A percentile compares a stretch with the other conserved stretches of the same genome.
These are phyloP conservation scores for Scaptomyza tumidula DNA, from an alignment of 2,888 invertebrate genomes.

Conservation along the genomic window DNA sequence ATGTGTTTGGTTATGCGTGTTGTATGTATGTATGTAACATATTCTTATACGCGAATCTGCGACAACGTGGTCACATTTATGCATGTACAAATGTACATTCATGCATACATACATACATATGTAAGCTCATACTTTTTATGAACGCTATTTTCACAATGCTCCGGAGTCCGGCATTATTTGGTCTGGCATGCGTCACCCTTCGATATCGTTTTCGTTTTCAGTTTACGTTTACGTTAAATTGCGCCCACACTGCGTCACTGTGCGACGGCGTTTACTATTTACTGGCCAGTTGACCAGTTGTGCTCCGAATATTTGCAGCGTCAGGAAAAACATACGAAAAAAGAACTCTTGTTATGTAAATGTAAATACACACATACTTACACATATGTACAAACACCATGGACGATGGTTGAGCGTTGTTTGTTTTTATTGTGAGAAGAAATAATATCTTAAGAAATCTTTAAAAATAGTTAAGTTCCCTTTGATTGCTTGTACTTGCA, in stretches of 20 bases:
- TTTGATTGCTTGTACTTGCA: not conserved
- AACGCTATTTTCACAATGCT: constrained; percentile 64
- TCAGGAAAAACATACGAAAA: constrained; percentile 53
- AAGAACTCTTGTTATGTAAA: constrained; percentile 56
- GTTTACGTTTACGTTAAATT: constrained; percentile 26
- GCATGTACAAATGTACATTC: constrained; percentile 5
- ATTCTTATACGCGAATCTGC: constrained; percentile 41
- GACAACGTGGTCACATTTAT: constrained; percentile 21
- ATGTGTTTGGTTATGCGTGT: not conserved
- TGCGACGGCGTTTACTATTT: constrained; percentile 43
- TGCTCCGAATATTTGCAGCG: constrained; percentile 65
- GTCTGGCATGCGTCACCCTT: constrained; percentile 61
- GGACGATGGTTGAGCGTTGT: constrained; percentile 35
- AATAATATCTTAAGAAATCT: no score
- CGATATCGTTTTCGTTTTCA: constrained; percentile 43
- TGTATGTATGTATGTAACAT: not conserved
- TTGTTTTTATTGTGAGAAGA: not conserved
- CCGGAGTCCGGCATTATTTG: constrained; percentile 52
- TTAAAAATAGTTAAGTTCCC: no score
- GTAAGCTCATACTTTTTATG: constrained; percentile 46
- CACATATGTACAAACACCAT: constrained; percentile 12
- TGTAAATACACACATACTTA: constrained; percentile 20
- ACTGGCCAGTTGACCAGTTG: constrained; percentile 64
- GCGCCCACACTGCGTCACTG: constrained; percentile 36
- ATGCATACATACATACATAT: constrained; percentile 18